phyloP scores from a whole-genome alignment of 1,140 invertebrate genomes.

The Apocrypta bakeri region DNA sequence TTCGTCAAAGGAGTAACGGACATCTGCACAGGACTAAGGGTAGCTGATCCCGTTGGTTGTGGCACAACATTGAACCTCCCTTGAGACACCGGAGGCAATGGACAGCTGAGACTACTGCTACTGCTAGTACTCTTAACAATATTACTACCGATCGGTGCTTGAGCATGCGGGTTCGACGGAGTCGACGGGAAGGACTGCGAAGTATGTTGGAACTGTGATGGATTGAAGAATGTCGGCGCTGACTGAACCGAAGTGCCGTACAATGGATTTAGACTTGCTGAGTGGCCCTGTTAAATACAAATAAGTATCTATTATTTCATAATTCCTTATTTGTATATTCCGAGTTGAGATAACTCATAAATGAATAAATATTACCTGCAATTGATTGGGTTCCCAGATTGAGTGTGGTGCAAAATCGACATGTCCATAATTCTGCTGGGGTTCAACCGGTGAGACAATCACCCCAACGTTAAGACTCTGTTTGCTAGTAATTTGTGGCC shows the following conservation, averaged over 20 bases:
- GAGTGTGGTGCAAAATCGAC: conserved; percentile 15
- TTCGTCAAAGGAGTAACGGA: conserved; percentile 62
- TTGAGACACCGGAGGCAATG: conserved; percentile 2
- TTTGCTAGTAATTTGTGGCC: neutral
- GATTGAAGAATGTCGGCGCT: conserved; percentile 60
- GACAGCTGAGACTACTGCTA: neutral
- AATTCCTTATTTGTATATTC: neutral
- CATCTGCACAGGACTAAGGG: conserved; percentile 67
- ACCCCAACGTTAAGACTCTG: neutral
- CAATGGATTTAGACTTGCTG: conserved; percentile 29
- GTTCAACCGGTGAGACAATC: neutral
- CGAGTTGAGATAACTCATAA: too few species aligned
- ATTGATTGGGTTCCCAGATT: conserved; percentile 4
- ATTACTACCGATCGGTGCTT: neutral
- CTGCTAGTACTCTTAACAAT: neutral
- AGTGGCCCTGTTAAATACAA: neutral
- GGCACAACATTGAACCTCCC: conserved; percentile 59
- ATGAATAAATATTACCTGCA: conserved; percentile 12
- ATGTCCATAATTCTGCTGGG: neutral
- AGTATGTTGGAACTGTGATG: conserved; percentile 54
- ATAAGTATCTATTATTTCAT: neutral
- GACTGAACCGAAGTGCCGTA: conserved; percentile 31
- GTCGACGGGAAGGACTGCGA: conserved; percentile 9
- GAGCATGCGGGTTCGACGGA: neutral
- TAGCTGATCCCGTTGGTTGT: conserved; percentile 68